Evolutionary conservation across 2,888 invertebrate genomes (phyloP), one percentile per base, ranked within the genome.

Genomic region (Sarcophaga carnaria): DNA sequence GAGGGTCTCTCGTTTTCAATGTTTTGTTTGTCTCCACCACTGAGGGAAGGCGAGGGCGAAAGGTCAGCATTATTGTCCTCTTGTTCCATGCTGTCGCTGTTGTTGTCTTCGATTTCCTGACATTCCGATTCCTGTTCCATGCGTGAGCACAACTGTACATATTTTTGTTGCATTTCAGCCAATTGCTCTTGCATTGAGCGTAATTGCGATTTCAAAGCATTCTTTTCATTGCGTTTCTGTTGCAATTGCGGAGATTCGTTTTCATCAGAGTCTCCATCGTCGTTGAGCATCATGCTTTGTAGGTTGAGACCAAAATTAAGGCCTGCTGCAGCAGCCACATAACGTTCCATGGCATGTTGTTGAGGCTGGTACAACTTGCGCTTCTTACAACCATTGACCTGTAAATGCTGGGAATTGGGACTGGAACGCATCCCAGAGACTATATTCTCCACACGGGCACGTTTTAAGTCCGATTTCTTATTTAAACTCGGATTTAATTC

Each of bases 351-450:
- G 47, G 95, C 95, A 93, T 98, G 98, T 92, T 98, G 98, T 93
- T 98, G 98, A 14, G 99, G 99, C 91, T 98, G 98, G 92, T 98
- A 98, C 49, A 98, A 95, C 94, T 99, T 99, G 71, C 99, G 95
- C 94, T 99, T 99, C 93, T 98, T 98, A 94, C 98, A 98, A 72
- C 98, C 98, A 94, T 98, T 98, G 12, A 93, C 93, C 89, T 93
- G 93, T 17, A 92, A 89, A 93, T 96, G 96, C 14, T 94, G 95
- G 27, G 96, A 96, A 88, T 96, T 97, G 62, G 97, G 97, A 92
- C 97, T 97, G 88, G 97, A 96, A 88, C 98, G 96, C 97, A 98
- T 98, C 89, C 97, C 97, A 89, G 97, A 98, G 90, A 98, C 97
- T 91, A 99, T 98, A 93, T 98, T 98, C 94, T 99, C 98, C 89